phyloP scores from a whole-genome alignment of 2,113 vertebrate genomes.

The Misgurnus mizolepis region DNA sequence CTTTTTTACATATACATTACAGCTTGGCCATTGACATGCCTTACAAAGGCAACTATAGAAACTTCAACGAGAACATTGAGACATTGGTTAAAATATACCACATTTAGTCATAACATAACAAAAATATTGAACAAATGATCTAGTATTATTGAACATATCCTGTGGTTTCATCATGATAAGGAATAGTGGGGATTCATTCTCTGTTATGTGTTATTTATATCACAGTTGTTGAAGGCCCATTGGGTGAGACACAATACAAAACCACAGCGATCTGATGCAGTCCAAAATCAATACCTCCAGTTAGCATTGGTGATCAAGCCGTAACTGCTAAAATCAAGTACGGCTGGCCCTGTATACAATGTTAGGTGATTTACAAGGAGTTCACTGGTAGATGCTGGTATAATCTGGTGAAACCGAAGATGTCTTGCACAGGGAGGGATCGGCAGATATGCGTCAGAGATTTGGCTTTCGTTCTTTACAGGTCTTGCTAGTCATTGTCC shows the following conservation, averaged over 20 bases:
- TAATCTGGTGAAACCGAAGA: conserved; percentile 42
- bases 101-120: conserved; percentile 45
- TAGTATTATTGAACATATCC: conserved; percentile 37
- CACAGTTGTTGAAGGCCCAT: conserved; percentile 56
- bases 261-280: conserved; percentile 50
- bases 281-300: conserved; percentile 46
- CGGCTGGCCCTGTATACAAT: conserved; percentile 43
- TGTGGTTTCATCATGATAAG: conserved; percentile 44
- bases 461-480: conserved; percentile 47
- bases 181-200: conserved; percentile 43
- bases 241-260: conserved; percentile 46
- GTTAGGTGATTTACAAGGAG: conserved; percentile 25
- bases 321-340: neutral
- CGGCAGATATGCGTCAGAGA: conserved; percentile 24
- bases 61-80: conserved; percentile 54
- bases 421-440: neutral
- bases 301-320: conserved; percentile 25
- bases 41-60: conserved; percentile 60
- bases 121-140: conserved; percentile 32
- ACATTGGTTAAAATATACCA: conserved; percentile 50
- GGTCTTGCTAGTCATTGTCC: conserved; percentile 40
- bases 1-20: conserved; percentile 48
- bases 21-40: conserved; percentile 54
- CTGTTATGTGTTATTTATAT: conserved; percentile 51
- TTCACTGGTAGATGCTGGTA: conserved; percentile 57